A percentile compares a stretch with the other conserved stretches of the same genome.
These are phyloP conservation scores for Drosophila meridionalis DNA, from an alignment of 2,888 invertebrate species.

Conservation along the genomic window DNA sequence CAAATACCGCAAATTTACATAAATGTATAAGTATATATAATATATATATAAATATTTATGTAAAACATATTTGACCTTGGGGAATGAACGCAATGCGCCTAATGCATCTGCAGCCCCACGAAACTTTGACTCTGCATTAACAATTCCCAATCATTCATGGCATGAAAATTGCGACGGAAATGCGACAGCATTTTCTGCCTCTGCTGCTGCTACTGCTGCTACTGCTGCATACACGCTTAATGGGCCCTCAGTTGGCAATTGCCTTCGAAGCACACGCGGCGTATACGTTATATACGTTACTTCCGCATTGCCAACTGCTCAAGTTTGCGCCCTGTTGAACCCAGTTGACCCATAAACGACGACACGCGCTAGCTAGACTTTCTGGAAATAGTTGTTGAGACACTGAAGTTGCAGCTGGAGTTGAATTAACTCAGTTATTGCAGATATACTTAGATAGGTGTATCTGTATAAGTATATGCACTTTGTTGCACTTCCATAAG, in stretches of 20 bases:
- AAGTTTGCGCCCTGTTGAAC: constrained; percentile 46
- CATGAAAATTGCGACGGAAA: constrained; percentile 52
- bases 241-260: constrained; percentile 51
- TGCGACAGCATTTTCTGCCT: constrained; percentile 41
- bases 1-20: constrained; percentile 22
- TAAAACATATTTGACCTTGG: constrained; percentile 60
- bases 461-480: not conserved
- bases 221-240: constrained; percentile 56
- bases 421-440: not conserved
- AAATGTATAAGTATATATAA: constrained; percentile 29
- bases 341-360: constrained; percentile 66
- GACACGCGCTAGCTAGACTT: not conserved
- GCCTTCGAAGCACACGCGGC: constrained; percentile 38
- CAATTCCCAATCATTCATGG: constrained; percentile 34
- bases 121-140: constrained; percentile 33
- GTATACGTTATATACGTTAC: constrained; percentile 61
- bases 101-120: constrained; percentile 16
- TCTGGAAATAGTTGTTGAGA: not conserved
- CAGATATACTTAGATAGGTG: not conserved
- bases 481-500: too few relatives aligned
- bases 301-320: constrained; percentile 57
- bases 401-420: not conserved
- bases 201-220: not conserved
- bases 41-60: constrained; percentile 1
- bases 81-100: constrained; percentile 23